Evolutionary conservation across 2,113 vertebrate genomes (phyloP), one percentile per base, ranked within the genome.

Genomic region (Elephantulus edwardii): DNA sequence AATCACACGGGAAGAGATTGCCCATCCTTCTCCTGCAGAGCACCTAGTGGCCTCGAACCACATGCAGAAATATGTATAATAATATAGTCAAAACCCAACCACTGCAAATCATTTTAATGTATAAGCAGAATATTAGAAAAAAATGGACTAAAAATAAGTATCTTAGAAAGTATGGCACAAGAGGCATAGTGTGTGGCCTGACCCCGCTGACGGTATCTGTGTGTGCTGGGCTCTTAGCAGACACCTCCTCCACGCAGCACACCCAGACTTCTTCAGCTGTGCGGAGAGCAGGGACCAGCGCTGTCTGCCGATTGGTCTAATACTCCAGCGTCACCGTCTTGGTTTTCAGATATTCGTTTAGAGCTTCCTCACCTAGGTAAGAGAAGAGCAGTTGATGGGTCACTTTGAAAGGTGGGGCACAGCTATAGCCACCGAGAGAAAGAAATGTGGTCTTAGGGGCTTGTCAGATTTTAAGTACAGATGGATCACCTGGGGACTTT

Each of bases 241-340:
- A 16, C 56, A 76, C 52, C 24, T 56, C 46, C 71, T 88, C 81
- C 84, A 19, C 19, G 56, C 64, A 35, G 90, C 81, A 30, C 38
- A 26, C 38, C 22, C 75, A 13, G 38, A 35, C 66, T 2, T 79
- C 68, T 71, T 6, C 4, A 48, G 68, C 5, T 38, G 4, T 2
- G 0, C 38, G 0, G 12, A 42, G 92, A 64, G 46, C 42, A 30
- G 44, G 78, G 52, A 50, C 46, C 30, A 33, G 26, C 12, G 78
- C 75, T n/a, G 33, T 66, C 81, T 9, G 58, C n/a, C 0, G 0
- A 4, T 46, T 88, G 80, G 24, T 75, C 98, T 96, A 99, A 95
- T 99, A 99, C 90, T 99, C 99, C 96, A 99, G 98, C 0, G 99
- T 99, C 96, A 99, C 97, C 1, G 99, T 98, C 98, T 99, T 99